phyloP scores from a whole-genome alignment of 2,797 vertebrate genomes.

The Cossypha niveicapilla region DNA sequence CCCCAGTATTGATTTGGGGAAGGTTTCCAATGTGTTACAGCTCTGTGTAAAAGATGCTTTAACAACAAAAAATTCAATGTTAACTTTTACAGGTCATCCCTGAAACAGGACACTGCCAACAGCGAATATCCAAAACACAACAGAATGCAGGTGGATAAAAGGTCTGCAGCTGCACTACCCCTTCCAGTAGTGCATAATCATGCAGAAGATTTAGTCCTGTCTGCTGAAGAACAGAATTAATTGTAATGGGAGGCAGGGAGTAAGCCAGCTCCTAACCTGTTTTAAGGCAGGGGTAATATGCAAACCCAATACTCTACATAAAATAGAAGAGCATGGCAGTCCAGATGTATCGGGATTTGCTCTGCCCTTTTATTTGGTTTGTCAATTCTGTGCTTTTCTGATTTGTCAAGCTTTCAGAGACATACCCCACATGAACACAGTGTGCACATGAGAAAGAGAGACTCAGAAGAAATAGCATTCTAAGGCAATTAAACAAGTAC shows the following conservation, averaged over 20 bases:
- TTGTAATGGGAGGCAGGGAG: background rate
- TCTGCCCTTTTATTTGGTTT: background rate
- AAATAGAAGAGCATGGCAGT: background rate
- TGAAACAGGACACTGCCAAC: background rate
- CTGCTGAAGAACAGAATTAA: background rate
- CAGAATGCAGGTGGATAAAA: background rate
- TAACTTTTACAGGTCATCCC: background rate
- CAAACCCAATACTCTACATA: background rate
- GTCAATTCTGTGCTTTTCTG: background rate
- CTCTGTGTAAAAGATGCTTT: background rate
- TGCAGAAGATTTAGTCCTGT: background rate
- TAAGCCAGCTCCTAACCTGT: background rate
- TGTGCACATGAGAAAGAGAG: background rate
- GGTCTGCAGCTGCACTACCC: background rate
- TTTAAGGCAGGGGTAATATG: background rate
- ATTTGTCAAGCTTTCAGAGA: background rate
- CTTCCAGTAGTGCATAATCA: background rate
- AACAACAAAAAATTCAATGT: background rate
- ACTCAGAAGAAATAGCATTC: background rate
- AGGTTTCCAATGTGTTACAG: background rate
- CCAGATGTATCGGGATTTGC: background rate
- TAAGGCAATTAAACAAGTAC: background rate
- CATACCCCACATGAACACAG: background rate
- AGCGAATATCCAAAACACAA: background rate
- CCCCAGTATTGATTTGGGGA: background rate